These are phyloP conservation scores for Drosophila buzzatii DNA, from an alignment of 2,888 invertebrate species.

Conservation along the genomic window DNA sequence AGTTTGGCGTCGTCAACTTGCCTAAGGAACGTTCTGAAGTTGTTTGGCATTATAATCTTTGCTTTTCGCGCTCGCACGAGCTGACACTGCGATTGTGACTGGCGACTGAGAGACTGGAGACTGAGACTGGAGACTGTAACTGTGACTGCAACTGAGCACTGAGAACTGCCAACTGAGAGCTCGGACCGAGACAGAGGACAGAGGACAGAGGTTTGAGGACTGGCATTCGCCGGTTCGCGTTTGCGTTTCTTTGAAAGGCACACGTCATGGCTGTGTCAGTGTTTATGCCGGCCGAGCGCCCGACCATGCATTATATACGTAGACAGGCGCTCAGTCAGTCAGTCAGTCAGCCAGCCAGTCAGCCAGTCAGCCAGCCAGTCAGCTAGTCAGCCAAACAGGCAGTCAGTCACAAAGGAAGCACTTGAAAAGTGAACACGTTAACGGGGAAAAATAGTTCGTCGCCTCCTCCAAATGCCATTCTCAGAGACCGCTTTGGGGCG, in stretches of 20 bases:
- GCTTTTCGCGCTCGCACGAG: slow-evolving; percentile 54
- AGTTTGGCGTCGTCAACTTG: slow-evolving; percentile 48
- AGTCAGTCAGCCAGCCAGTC: slow-evolving; percentile 15
- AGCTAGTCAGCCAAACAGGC: slow-evolving; percentile 43
- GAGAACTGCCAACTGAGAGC: slow-evolving; percentile 19
- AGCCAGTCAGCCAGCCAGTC: slow-evolving; percentile 35
- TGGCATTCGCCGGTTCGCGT: slow-evolving; percentile 63
- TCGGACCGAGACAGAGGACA: slow-evolving; percentile 6
- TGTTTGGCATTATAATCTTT: slow-evolving; percentile 68
- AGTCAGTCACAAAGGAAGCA: slow-evolving; percentile 70
- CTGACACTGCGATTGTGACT: slow-evolving; percentile 38
- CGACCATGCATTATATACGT: slow-evolving; percentile 61
- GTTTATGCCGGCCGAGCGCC: slow-evolving; percentile 64
- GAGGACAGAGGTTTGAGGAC: slow-evolving; percentile 17
- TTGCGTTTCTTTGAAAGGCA: slow-evolving; percentile 73
- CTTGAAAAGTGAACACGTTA: slow-evolving; percentile 76
- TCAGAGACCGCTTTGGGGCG: slow-evolving; percentile 21
- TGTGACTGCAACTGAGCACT: slow-evolving; percentile 24
- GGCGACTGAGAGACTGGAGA: slow-evolving; percentile 16
- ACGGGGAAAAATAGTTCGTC: slow-evolving; percentile 76
- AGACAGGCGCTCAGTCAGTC: slow-evolving; percentile 64
- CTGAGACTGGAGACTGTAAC: slow-evolving; percentile 13
- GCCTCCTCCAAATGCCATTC: slow-evolving; percentile 63
- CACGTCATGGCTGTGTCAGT: slow-evolving; percentile 74
- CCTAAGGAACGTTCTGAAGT: slow-evolving; percentile 51